Conservation (phyloP, 2,888 invertebrate genomes). For the Chrysotoxum bicinctum region DNA sequence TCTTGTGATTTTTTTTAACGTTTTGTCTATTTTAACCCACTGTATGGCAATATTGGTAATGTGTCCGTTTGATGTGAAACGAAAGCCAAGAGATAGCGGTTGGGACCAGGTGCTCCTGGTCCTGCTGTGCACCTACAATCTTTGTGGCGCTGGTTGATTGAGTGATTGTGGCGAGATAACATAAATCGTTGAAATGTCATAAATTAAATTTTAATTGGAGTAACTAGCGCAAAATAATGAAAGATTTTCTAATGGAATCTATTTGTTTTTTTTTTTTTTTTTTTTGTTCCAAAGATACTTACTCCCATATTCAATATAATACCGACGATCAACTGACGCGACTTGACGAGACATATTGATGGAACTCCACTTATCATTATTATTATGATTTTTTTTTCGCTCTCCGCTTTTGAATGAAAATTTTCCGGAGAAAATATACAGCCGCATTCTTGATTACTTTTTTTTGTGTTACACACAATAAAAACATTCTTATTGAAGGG, state of each 20-base stretch:
- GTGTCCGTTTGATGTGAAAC: conserved; percentile 51
- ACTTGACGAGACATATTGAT: background rate
- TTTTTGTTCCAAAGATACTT: background rate
- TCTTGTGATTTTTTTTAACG: background rate
- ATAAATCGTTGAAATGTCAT: conserved; percentile 71
- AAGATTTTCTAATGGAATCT: conserved; percentile 58
- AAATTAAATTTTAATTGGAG: conserved; percentile 72
- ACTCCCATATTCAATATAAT: conserved; percentile 8
- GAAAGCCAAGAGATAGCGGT: conserved; percentile 49
- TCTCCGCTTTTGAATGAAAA: background rate
- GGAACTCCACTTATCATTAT: conserved; percentile 15
- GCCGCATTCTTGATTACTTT: conserved; percentile 14
- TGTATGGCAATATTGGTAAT: background rate
- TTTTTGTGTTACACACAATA: background rate
- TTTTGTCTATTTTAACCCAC: background rate
- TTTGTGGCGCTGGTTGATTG: conserved; percentile 70
- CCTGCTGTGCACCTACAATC: conserved; percentile 68
- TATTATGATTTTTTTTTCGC: background rate
- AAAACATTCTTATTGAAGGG: background rate
- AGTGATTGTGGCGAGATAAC: conserved; percentile 69
- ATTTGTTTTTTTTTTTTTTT: background rate
- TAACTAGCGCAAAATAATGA: conserved; percentile 23
- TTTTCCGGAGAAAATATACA: conserved; percentile 24
- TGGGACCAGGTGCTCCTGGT: conserved; percentile 55
- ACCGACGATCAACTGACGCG: background rate